Base-by-base conservation (phyloP, 2,888 invertebrate genomes). In the Epirrita christyi region DNA sequence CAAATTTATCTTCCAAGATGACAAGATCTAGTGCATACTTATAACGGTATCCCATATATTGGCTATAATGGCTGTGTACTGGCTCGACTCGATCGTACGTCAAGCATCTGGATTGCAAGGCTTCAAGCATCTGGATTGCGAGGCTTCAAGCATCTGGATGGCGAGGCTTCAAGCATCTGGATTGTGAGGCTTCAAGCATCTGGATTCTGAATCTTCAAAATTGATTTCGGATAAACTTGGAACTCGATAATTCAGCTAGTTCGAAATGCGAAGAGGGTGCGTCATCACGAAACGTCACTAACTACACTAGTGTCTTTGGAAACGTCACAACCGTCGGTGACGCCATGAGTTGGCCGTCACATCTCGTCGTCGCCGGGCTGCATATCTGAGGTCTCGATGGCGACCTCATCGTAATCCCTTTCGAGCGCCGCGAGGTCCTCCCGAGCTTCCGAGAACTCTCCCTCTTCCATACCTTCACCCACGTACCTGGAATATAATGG, bases 401-500 rank as follows among this genome's bases (percentile, higher is more conserved):
- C 95, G 11, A 96, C 96, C 79, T 96, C 96, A 70, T 95, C 95
- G 81, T 96, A 96, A 75, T 96, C 96, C 69, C 94, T 93, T 81
- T 96, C 96, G 3, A 96, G 86, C 15, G 94, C 94, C 50, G 94
- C 95, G 64, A 97, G 88, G 85, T 96, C 96, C 77, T 96, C 96
- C 27, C 96, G 93, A 15, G 96, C 96, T 80, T 97, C 96, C 6
- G 94, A 93, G 85, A 97, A 96, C 83, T 97, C 97, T 0, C 96
- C 96, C 80, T 96, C 96, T 76, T 96, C 96, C 96, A 96, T 96
- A 53, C 96, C 96, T 81, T 96, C 96, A 41, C 95, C 96, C 42
- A 95, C 95, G 83, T 95, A 97, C 97, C 96, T 93, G 79, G 51
- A 66, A 74, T 9, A 59, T 41, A n/a, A 34, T 43, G 5, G 14